Evolutionary conservation across 2,113 vertebrate genomes (phyloP).

Genomic region (Gymnobelideus leadbeateri): DNA sequence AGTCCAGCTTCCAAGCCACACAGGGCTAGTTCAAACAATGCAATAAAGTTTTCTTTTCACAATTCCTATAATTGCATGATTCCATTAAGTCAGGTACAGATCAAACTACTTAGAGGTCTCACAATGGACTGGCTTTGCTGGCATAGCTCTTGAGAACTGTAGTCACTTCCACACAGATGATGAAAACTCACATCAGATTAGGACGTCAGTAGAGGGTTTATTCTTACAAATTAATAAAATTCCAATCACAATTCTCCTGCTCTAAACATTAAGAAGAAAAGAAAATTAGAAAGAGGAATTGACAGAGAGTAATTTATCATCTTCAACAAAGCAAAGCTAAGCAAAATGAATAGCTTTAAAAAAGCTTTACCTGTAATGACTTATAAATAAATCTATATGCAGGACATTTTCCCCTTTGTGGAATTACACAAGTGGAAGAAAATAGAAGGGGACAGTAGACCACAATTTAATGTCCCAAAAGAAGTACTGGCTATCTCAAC

Average conservation of each 20-base stretch:
- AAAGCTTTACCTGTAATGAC: background rate
- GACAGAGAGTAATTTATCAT: background rate
- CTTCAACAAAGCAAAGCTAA: background rate
- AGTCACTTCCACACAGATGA: background rate
- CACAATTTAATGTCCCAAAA: background rate
- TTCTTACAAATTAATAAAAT: background rate
- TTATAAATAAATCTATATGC: background rate
- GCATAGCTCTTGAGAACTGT: background rate
- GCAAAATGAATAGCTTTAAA: background rate
- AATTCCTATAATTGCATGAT: no score
- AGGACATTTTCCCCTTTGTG: background rate
- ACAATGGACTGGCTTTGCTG: background rate
- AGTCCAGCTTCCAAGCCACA: no score
- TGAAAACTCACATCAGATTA: background rate
- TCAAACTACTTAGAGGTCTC: no score
- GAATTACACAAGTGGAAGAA: background rate
- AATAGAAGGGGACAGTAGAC: background rate
- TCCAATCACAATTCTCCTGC: background rate
- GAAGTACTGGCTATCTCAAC: background rate
- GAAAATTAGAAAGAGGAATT: constrained; percentile 25
- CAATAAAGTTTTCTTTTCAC: no score
- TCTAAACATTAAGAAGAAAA: background rate
- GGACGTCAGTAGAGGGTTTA: background rate
- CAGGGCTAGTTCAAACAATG: no score
- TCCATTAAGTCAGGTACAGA: no score